These are phyloP conservation scores for Camponotus floridanus DNA, from an alignment of 1,140 invertebrate species.

Conservation along the genomic window DNA sequence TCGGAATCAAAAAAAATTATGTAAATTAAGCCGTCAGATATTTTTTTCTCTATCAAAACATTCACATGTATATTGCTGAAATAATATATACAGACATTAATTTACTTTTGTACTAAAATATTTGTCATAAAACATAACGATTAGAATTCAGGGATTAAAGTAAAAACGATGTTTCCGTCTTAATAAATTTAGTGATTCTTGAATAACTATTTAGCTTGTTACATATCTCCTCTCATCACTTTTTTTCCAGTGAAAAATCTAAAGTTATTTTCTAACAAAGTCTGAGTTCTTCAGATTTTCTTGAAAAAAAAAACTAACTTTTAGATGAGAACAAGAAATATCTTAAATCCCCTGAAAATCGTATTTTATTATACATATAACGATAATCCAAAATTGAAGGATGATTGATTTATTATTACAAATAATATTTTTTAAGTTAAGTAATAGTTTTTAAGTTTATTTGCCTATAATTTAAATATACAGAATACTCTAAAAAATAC, in stretches of 20 bases:
- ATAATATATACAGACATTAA: slow-evolving; percentile 50
- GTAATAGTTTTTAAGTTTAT: background rate
- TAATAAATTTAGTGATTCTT: background rate
- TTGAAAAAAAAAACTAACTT: background rate
- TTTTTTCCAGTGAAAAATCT: background rate
- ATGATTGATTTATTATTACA: background rate
- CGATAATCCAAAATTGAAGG: background rate
- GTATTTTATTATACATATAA: background rate
- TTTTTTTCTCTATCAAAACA: slow-evolving; percentile 39
- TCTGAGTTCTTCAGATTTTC: background rate
- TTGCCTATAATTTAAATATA: slow-evolving; percentile 6
- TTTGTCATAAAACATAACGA: background rate
- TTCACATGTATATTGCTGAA: slow-evolving; percentile 15
- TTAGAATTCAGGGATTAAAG: slow-evolving; percentile 21
- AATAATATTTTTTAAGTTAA: background rate
- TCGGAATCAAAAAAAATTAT: slow-evolving; percentile 24
- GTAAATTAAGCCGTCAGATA: slow-evolving; percentile 49
- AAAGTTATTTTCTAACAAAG: background rate
- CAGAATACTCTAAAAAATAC: background rate
- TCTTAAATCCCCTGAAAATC: background rate
- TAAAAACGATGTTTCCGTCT: background rate
- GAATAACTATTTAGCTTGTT: background rate
- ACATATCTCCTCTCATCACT: background rate
- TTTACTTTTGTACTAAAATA: slow-evolving; percentile 12
- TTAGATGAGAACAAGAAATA: background rate